Base-by-base conservation (phyloP, 2,113 vertebrate species). In the Callipepla squamata region DNA sequence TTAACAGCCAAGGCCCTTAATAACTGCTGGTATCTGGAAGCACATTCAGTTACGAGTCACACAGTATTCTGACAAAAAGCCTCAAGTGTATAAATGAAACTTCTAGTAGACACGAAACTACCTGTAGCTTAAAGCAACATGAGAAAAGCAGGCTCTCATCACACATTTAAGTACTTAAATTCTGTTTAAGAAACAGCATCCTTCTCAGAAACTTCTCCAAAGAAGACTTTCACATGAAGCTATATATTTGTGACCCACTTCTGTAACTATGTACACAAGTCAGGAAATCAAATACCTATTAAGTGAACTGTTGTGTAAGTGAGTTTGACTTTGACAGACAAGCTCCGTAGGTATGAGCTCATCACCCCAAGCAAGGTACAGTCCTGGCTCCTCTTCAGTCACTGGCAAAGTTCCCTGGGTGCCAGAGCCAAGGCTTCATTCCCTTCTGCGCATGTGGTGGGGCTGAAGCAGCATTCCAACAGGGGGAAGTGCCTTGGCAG, bases 391-490 rank as follows among this genome's bases (percentile, higher is more conserved):
- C 61, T 84, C 80, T 88, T 85, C 83, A 86, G 65, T 91, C 82
- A 50, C 82, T 95, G 93, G 87, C 94, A 95, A 90, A 94, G 73
- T 40, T 95, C 47, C 91, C 73, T 0, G 5, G 74, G 53, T 6
- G 22, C 48, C 0, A 4, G 51, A 94, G 95, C 93, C 94, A 94
- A 92, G 93, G 57, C 40, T 90, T 95, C 87, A 80, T 44, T 87
- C 91, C 72, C 76, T 94, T 77, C 65, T 82, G 87, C 0, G 7
- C 90, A 88, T n/a, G 30, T 90, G 93, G 95, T 93, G 88, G 80
- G 92, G 80, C 88, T 90, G 76, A 51, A 92, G n/a, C 77, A 92
- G 92, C 92, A 96, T 93, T 96, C 93, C 42, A 15, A 84, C 73
- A 4, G 47, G 34, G 75, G 90, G 86, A 88, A 95, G 92, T 25